Conservation (phyloP, 2,113 vertebrate genomes). For the Natator depressus region DNA sequence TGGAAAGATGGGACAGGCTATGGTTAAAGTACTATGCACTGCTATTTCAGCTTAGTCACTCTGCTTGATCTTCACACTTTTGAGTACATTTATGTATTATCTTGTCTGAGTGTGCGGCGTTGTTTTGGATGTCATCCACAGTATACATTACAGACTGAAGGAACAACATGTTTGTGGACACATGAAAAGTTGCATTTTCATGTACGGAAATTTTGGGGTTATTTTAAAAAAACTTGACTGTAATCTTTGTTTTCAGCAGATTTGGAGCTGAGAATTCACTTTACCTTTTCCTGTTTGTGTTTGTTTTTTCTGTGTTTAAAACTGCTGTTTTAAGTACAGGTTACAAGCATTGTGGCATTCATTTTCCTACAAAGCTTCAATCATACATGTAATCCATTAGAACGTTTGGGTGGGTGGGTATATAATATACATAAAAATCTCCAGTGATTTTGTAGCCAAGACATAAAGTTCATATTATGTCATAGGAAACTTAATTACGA, state of each 20-base stretch:
- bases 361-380: not conserved
- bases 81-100: not conserved
- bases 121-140: not conserved
- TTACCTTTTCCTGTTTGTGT: not conserved
- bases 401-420: not conserved
- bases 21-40: not conserved
- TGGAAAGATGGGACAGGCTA: not conserved
- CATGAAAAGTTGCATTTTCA: not conserved
- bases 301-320: not conserved
- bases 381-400: not conserved
- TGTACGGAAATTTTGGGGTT: not conserved
- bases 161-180: not conserved
- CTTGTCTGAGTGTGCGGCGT: not conserved
- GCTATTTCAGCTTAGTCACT: not conserved
- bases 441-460: not conserved
- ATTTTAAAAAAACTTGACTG: not conserved
- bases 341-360: not conserved
- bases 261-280: not conserved
- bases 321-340: not conserved
- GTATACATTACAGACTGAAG: not conserved
- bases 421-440: not conserved
- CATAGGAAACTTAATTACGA: constrained; percentile 29
- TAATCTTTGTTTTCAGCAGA: not conserved
- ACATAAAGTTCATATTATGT: not conserved
- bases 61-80: not conserved